Evolutionary conservation across 2,888 invertebrate species (phyloP).

Genomic region (Ophion ventricosus): DNA sequence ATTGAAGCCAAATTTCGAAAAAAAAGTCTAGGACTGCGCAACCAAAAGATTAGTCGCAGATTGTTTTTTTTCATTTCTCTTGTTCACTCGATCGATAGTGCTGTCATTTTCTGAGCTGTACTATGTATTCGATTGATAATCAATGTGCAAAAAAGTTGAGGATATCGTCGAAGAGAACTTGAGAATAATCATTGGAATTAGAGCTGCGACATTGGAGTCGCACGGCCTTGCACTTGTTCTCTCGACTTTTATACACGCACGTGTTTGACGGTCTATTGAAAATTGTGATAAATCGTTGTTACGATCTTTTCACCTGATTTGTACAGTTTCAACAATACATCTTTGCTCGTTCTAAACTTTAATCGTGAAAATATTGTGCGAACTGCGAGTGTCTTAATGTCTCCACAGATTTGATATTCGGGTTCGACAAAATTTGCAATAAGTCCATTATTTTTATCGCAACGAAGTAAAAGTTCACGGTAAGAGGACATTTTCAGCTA

Average conservation of each 20-base stretch:
- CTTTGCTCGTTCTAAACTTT: background rate
- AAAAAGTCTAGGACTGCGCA: too few relatives aligned
- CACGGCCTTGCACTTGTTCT: constrained; percentile 31
- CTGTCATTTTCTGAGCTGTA: background rate
- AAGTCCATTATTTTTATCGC: background rate
- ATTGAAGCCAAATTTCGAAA: too few relatives aligned
- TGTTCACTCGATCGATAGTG: background rate
- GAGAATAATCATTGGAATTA: constrained; percentile 7
- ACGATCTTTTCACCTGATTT: background rate
- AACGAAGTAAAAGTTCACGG: background rate
- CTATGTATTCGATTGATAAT: background rate
- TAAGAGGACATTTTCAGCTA: background rate
- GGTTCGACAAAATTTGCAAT: background rate
- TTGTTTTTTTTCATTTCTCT: background rate
- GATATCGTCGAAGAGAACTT: background rate
- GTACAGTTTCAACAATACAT: background rate
- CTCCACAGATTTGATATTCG: background rate
- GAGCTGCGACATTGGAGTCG: background rate
- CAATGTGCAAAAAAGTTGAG: background rate
- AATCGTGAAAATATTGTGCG: background rate
- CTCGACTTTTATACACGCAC: background rate
- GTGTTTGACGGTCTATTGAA: constrained; percentile 14
- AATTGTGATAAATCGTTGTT: background rate
- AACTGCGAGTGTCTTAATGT: background rate
- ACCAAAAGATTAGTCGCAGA: background rate